Conservation (phyloP, 2,113 vertebrate species). For the Entosphenus tridentatus region DNA sequence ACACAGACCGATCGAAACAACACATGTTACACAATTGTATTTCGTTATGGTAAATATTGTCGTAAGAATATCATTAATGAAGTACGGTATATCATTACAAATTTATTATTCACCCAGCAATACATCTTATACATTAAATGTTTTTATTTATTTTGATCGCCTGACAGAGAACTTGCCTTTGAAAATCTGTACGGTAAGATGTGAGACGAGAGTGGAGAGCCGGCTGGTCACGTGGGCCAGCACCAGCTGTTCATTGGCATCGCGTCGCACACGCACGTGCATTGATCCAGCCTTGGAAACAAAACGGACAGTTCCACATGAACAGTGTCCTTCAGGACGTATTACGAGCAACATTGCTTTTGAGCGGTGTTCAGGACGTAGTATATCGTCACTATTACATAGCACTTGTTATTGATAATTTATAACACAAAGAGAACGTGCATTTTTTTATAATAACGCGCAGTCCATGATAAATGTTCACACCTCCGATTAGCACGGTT, state of each 20-base stretch:
- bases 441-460: background rate
- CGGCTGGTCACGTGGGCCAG: conserved; percentile 87
- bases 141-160: background rate
- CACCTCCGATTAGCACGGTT: background rate
- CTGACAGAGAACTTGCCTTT: conserved; percentile 22
- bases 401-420: background rate
- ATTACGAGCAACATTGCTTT: background rate
- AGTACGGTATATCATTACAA: background rate
- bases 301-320: background rate
- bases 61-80: background rate
- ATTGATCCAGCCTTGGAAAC: conserved; percentile 59
- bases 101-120: background rate
- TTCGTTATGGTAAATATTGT: background rate
- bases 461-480: background rate
- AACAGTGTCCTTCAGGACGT: background rate
- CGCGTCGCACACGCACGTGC: conserved; percentile 76
- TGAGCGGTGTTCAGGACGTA: background rate
- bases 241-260: conserved; percentile 91
- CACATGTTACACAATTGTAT: background rate
- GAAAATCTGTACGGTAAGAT: conserved; percentile 79
- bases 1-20: background rate
- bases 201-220: conserved; percentile 52
- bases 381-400: background rate
- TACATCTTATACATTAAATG: background rate
- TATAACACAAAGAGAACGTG: background rate